Conservation (phyloP, 2,888 invertebrate species). For the Girardia tigrina region DNA sequence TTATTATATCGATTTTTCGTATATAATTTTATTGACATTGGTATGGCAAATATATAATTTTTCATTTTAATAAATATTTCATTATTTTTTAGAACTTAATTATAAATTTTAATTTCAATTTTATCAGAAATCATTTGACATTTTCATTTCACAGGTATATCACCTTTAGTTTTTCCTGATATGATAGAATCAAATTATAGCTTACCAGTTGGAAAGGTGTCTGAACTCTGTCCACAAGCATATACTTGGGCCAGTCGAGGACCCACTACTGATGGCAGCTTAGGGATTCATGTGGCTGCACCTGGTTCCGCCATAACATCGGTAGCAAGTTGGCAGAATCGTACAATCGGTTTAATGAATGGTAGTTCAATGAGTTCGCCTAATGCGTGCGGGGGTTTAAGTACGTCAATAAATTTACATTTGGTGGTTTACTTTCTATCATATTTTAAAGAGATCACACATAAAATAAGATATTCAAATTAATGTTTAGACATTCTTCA, state of each 20-base stretch:
- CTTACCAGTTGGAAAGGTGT: background rate
- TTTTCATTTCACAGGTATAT: too few relatives aligned
- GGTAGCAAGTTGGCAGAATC: conserved; percentile 74
- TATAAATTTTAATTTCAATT: too few relatives aligned
- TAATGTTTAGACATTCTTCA: too few relatives aligned
- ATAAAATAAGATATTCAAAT: too few relatives aligned
- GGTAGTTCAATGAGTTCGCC: conserved; percentile 97
- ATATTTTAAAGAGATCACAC: too few relatives aligned
- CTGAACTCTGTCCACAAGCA: background rate
- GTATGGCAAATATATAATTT: too few relatives aligned
- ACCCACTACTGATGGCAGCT: conserved; percentile 63
- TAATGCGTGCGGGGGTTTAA: conserved; percentile 78
- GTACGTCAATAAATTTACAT: conserved; percentile 55
- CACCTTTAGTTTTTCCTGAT: conserved; percentile 87
- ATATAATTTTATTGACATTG: too few relatives aligned
- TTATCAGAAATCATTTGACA: too few relatives aligned
- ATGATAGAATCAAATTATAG: conserved; percentile 87
- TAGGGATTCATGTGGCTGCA: conserved; percentile 75
- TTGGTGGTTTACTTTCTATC: too few relatives aligned
- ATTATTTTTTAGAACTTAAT: too few relatives aligned
- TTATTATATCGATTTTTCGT: too few relatives aligned
- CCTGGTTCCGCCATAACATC: conserved; percentile 64
- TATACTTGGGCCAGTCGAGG: conserved; percentile 36
- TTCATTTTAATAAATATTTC: too few relatives aligned
- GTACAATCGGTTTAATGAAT: conserved; percentile 72